These are phyloP conservation scores for Myotis myotis DNA, from an alignment of 2,797 vertebrate genomes.

Conservation along the genomic window DNA sequence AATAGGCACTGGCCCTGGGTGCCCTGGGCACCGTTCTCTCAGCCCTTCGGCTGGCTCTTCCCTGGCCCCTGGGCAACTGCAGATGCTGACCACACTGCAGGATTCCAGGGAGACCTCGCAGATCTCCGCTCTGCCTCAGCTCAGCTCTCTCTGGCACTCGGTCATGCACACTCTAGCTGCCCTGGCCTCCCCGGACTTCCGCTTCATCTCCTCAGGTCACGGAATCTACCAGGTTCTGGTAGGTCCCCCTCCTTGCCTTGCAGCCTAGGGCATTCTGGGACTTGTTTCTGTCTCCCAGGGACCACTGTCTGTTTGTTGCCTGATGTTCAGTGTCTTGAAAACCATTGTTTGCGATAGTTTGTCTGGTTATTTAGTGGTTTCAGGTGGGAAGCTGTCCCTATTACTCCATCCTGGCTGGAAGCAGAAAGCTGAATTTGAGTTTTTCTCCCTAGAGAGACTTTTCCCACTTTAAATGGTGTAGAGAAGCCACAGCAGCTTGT, in stretches of 20 bases:
- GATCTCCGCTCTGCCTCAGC: not conserved
- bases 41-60: not conserved
- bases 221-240: not conserved
- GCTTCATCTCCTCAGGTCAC: not conserved
- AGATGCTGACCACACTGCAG: not conserved
- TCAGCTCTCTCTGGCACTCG: not conserved
- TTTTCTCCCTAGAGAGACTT: slow-evolving; percentile 28
- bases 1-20: not conserved
- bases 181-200: not conserved
- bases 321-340: not conserved
- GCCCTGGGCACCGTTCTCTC: not conserved
- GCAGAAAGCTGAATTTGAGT: not conserved
- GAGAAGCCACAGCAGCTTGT: not conserved
- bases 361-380: slow-evolving; percentile 62
- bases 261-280: not conserved
- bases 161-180: not conserved
- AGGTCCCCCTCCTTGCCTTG: not conserved
- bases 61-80: not conserved
- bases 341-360: slow-evolving; percentile 17
- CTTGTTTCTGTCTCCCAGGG: not conserved
- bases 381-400: slow-evolving; percentile 1
- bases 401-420: slow-evolving; percentile 29
- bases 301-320: not conserved
- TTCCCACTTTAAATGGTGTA: not conserved
- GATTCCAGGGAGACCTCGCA: not conserved